Evolutionary conservation across 2,888 invertebrate genomes (phyloP).

Genomic region (Tolmerus cingulatus): DNA sequence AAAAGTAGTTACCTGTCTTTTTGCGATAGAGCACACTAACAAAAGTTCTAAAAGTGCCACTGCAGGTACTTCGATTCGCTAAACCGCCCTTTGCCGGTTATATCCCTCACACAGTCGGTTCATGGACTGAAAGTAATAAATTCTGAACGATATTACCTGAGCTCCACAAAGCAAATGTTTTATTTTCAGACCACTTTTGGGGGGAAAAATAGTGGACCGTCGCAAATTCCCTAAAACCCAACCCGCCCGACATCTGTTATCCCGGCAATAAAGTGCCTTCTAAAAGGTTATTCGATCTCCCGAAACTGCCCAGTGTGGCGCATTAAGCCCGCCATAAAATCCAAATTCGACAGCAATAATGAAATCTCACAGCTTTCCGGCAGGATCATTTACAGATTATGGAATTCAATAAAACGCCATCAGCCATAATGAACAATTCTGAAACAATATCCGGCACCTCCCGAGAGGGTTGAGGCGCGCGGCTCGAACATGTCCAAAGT

Average conservation of each 20-base stretch:
- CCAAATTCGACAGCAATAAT: conserved; percentile 21
- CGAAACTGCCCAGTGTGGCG: not conserved
- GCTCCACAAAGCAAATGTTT: not conserved
- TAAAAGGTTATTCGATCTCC: not conserved
- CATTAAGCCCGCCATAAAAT: not conserved
- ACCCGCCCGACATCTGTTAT: not conserved
- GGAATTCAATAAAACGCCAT: conserved; percentile 32
- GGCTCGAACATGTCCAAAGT: not conserved
- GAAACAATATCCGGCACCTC: conserved; percentile 2
- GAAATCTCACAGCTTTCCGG: conserved; percentile 25
- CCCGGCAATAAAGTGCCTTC: not conserved
- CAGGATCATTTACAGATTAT: conserved; percentile 25
- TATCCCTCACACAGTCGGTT: not conserved
- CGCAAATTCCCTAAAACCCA: not conserved
- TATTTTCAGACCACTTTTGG: not conserved
- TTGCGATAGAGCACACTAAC: not conserved
- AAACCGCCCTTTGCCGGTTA: not conserved
- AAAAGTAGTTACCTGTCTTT: too few relatives aligned
- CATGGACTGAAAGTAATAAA: not conserved
- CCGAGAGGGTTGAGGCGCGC: not conserved
- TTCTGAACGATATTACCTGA: not conserved
- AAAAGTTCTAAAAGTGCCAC: not conserved
- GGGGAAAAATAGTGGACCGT: not conserved
- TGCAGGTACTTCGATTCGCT: not conserved
- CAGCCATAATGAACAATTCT: conserved; percentile 23